Evolutionary conservation across 1,140 invertebrate genomes (phyloP).

Genomic region (Ptiloglossa arizonensis): DNA sequence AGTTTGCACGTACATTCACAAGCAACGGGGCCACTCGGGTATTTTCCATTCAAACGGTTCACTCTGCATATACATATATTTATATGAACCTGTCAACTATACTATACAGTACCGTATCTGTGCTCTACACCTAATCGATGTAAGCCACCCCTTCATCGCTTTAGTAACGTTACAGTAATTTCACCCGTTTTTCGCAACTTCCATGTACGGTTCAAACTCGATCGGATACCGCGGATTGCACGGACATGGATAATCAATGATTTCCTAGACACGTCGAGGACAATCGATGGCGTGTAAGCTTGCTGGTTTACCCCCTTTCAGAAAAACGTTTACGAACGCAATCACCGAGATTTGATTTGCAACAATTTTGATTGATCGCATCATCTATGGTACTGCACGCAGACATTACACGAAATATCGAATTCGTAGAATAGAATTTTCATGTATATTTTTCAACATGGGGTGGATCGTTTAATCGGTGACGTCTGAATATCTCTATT

Average conservation of each 20-base stretch:
- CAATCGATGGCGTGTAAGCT: neutral
- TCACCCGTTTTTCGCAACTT: slow-evolving; percentile 60
- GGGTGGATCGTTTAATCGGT: too few relatives aligned
- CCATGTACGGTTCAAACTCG: slow-evolving; percentile 1
- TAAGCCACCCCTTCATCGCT: slow-evolving; percentile 80
- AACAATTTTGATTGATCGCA: neutral
- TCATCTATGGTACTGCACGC: neutral
- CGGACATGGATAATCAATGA: slow-evolving; percentile 1
- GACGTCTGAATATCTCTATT: too few relatives aligned
- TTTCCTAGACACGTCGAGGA: neutral
- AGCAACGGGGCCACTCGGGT: slow-evolving; percentile 26
- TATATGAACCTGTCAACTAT: slow-evolving; percentile 74
- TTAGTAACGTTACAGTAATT: slow-evolving; percentile 78
- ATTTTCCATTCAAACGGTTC: neutral
- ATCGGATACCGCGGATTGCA: slow-evolving; percentile 6
- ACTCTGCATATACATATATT: slow-evolving; percentile 46
- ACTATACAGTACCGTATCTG: slow-evolving; percentile 76
- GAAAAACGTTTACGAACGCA: neutral
- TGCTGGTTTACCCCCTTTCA: neutral
- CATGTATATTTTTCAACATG: neutral
- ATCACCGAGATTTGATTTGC: neutral
- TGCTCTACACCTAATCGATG: slow-evolving; percentile 81
- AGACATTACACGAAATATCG: neutral
- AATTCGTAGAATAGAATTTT: neutral
- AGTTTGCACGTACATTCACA: too few relatives aligned